phyloP scores from a whole-genome alignment of 2,797 vertebrate species.

The Micrastur ruficollis region DNA sequence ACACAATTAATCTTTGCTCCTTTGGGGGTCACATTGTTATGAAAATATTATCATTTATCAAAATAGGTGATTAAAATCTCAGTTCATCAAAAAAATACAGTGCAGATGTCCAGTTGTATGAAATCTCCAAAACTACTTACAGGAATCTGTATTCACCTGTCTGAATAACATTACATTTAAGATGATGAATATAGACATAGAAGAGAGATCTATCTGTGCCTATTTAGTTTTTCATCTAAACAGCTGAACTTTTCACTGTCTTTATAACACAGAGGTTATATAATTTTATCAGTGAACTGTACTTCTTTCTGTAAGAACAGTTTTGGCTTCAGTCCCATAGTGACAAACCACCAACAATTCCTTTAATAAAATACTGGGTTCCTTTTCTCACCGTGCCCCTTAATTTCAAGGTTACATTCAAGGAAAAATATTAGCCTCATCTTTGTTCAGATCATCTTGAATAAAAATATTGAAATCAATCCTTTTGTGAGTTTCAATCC shows the following conservation, averaged over 20 bases:
- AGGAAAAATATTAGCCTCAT: neutral
- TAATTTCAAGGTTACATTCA: neutral
- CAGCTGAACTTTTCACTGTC: neutral
- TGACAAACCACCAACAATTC: neutral
- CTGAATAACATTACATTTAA: neutral
- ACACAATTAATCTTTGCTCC: neutral
- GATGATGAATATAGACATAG: neutral
- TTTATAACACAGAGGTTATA: neutral
- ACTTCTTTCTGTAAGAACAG: neutral
- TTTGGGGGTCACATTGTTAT: neutral
- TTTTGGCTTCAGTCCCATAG: neutral
- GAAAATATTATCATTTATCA: neutral
- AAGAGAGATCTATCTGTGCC: neutral
- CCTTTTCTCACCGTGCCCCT: neutral
- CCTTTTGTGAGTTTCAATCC: neutral
- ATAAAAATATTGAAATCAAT: slow-evolving; percentile 7
- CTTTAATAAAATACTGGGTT: neutral
- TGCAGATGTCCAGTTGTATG: neutral
- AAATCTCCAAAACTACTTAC: neutral
- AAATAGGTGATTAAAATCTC: neutral
- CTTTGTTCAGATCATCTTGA: slow-evolving; percentile 5
- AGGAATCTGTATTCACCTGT: neutral
- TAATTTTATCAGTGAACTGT: neutral
- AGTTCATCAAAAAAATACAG: neutral
- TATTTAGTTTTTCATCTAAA: neutral